A percentile compares a stretch with the other conserved stretches of the same genome.
These are phyloP conservation scores for Psilopsiagon aurifrons DNA, from an alignment of 2,113 vertebrate genomes.

Conservation along the genomic window DNA sequence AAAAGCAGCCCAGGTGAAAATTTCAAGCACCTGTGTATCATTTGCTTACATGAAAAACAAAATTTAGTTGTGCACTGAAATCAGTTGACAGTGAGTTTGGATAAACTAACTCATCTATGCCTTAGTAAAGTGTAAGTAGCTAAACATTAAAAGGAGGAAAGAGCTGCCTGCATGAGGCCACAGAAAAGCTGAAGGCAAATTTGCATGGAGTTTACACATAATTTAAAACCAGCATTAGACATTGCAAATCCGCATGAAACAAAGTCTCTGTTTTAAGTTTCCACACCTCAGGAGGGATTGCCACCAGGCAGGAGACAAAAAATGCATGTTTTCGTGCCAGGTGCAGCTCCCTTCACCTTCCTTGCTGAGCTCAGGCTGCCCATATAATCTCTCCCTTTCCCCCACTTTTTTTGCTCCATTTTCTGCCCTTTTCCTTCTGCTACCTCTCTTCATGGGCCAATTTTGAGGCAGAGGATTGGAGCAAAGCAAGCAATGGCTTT, in stretches of 20 bases:
- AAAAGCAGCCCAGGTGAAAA: neutral
- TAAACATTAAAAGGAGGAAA: neutral
- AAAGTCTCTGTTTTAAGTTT: neutral
- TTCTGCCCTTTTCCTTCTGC: neutral
- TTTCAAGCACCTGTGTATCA: neutral
- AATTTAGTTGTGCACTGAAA: neutral
- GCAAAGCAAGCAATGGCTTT: neutral
- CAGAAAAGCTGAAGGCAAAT: neutral
- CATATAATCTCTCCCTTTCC: neutral
- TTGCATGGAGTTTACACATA: neutral
- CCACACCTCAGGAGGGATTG: neutral
- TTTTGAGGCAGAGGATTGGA: neutral
- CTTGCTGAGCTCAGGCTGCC: neutral
- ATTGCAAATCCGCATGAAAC: neutral
- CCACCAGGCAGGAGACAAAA: neutral
- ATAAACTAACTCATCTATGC: neutral
- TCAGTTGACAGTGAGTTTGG: neutral
- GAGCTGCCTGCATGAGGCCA: neutral
- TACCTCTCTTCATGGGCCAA: neutral
- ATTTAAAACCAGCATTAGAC: neutral
- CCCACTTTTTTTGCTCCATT: accelerated
- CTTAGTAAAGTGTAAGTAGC: neutral
- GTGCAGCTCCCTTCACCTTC: neutral
- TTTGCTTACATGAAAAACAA: neutral
- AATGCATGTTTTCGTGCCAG: neutral